A percentile compares a stretch with the other conserved stretches of the same genome.
Conservation (phyloP, 2,888 invertebrate species). For the Eristalinus aeneus region DNA sequence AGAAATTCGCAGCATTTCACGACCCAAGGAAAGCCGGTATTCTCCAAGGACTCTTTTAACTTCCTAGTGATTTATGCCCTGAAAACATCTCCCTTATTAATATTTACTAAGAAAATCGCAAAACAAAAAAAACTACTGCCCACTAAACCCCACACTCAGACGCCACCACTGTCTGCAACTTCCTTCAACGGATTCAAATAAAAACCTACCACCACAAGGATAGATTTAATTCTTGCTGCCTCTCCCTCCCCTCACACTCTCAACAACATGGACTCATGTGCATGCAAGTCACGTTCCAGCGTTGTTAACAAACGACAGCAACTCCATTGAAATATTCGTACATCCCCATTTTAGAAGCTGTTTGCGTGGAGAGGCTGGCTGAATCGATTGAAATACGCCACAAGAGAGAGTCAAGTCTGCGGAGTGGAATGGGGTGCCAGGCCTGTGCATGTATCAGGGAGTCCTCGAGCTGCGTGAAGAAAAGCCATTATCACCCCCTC, state of each 20-base stretch:
- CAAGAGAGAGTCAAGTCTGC: slow-evolving; percentile 13
- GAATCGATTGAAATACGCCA: slow-evolving; percentile 60
- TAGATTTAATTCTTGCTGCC: slow-evolving; percentile 6
- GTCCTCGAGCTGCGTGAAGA: slow-evolving; percentile 36
- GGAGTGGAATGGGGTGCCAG: neutral
- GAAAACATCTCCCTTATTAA: neutral
- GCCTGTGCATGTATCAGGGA: slow-evolving; percentile 41
- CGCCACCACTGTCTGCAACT: slow-evolving; percentile 51
- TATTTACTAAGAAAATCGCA: neutral
- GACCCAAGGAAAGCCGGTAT: neutral
- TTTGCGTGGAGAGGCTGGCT: slow-evolving; percentile 50
- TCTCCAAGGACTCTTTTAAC: neutral
- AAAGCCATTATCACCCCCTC: slow-evolving; percentile 38
- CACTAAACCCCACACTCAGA: neutral
- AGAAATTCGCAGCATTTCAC: neutral
- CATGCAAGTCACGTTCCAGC: slow-evolving; percentile 57
- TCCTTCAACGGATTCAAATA: slow-evolving; percentile 47
- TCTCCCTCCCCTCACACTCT: slow-evolving; percentile 23
- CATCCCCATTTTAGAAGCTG: slow-evolving; percentile 45
- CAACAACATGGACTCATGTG: slow-evolving; percentile 28
- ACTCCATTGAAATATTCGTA: slow-evolving; percentile 45
- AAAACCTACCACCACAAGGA: slow-evolving; percentile 56
- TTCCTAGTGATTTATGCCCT: neutral
- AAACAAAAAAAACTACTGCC: neutral
- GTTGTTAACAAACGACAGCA: slow-evolving; percentile 64